phyloP scores from a whole-genome alignment of 2,888 invertebrate genomes.

The Dendrolimus pini region DNA sequence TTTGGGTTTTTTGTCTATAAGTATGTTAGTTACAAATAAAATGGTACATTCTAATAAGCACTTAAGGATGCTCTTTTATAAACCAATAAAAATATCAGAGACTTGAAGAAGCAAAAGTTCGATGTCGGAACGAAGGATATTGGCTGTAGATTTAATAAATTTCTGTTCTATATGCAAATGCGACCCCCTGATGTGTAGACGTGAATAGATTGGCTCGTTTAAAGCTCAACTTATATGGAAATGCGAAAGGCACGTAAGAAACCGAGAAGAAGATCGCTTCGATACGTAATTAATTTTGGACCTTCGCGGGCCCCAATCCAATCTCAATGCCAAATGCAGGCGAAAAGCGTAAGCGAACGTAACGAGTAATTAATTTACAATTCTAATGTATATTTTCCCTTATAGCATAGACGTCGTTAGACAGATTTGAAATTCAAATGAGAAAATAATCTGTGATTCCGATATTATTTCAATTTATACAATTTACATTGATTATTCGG shows the following conservation, averaged over 20 bases:
- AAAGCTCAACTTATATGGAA: conserved; percentile 77
- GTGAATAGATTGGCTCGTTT: conserved; percentile 77
- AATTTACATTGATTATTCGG: conserved; percentile 20
- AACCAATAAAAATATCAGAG: conserved; percentile 42
- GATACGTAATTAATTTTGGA: conserved; percentile 74
- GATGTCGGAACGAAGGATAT: conserved; percentile 71
- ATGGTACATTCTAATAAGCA: not conserved
- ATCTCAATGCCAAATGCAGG: conserved; percentile 50
- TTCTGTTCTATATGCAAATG: conserved; percentile 77
- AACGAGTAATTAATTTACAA: conserved; percentile 57
- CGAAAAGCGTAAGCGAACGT: conserved; percentile 35
- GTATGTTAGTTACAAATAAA: not conserved
- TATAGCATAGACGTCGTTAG: conserved; percentile 31
- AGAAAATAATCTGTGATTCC: conserved; percentile 25
- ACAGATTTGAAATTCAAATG: conserved; percentile 38
- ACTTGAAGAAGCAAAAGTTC: conserved; percentile 60
- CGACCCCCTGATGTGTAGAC: conserved; percentile 76
- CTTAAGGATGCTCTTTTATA: conserved; percentile 17
- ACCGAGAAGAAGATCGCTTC: conserved; percentile 70
- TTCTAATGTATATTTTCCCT: conserved; percentile 44
- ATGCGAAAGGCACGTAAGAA: conserved; percentile 76
- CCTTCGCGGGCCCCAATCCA: conserved; percentile 55
- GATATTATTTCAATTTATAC: conserved; percentile 23
- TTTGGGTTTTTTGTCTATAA: not conserved
- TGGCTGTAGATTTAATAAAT: conserved; percentile 77